Evolutionary conservation across 2,888 invertebrate genomes (phyloP).

Genomic region (Melipona bicolor): DNA sequence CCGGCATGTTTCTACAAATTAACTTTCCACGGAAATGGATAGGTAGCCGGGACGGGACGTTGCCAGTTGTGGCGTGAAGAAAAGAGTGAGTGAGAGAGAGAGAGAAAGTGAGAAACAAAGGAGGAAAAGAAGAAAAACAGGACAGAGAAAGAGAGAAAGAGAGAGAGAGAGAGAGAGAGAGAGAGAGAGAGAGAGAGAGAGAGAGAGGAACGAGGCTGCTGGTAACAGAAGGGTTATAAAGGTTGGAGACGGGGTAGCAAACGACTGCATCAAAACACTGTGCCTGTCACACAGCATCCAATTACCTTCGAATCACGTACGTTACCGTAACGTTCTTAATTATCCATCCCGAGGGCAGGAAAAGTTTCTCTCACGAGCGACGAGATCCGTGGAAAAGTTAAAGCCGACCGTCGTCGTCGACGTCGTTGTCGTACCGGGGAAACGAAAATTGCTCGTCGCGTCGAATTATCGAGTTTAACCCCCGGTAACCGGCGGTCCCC

Average conservation of each 20-base stretch:
- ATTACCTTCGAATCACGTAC: slow-evolving; percentile 67
- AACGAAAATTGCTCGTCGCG: slow-evolving; percentile 52
- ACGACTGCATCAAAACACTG: slow-evolving; percentile 60
- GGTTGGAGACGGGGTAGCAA: not conserved
- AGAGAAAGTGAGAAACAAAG: not conserved
- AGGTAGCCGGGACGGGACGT: slow-evolving; percentile 33
- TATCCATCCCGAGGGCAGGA: slow-evolving; percentile 35
- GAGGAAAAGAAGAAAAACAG: not conserved
- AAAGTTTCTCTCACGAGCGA: slow-evolving; percentile 19
- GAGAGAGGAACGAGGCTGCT: not conserved
- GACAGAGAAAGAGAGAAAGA: no score
- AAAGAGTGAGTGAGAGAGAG: not conserved
- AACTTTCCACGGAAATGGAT: slow-evolving; percentile 75
- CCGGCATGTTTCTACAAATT: slow-evolving; percentile 77
- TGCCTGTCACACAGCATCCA: slow-evolving; percentile 54
- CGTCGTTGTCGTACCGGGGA: slow-evolving; percentile 9
- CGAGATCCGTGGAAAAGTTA: slow-evolving; percentile 14
- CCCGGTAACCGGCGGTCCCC: slow-evolving; percentile 4
- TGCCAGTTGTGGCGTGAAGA: not conserved
- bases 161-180: no score
- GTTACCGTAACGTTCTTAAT: slow-evolving; percentile 63
- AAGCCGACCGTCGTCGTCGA: not conserved
- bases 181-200: not conserved
- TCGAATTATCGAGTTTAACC: slow-evolving; percentile 55
- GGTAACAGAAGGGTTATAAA: not conserved